Evolutionary conservation across 2,797 vertebrate genomes (phyloP), one percentile per base, ranked within the genome.

Genomic region (Sarcoramphus papa): DNA sequence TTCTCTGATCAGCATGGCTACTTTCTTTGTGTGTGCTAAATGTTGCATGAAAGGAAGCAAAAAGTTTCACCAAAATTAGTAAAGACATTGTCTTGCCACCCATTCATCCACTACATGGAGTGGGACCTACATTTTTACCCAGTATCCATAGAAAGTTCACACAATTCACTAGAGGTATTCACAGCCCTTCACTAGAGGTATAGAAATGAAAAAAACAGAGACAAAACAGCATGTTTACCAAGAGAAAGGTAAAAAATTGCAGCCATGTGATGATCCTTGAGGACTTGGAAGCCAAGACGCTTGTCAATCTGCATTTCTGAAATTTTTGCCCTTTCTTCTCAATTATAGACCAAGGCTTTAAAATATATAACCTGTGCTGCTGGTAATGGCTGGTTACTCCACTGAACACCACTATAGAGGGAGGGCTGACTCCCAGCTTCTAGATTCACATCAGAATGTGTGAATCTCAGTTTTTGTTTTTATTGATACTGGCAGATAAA

Each of bases 401-500:
- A 2, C 51, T 12, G 80, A 92, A 50, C 74, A 27, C 15, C 11
- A 3, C 3, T 3, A 6, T 7, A 7, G 37, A 43, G 85, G 72
- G 50, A 54, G 54, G 50, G 75, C 64, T 41, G 50, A 14, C 10
- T 73, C 69, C 92, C 90, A 24, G 73, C 82, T 43, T 30, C 87
- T 23, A 3, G 63, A 6, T 43, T 43, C 82, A 1, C 2, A 6
- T 95, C 95, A 67, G 47, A 37, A 70, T 16, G 33, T 14, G 81
- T 89, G 84, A 95, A 27, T 70, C 86, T 92, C 91, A 79, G 78
- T 6, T 56, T 69, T 5, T 69, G 78, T 11, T 86, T 79, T 81
- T 83, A 95, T 78, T 86, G 85, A 33, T 5, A 12, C 65, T 94
- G 93, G 79, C 88, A 96, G 94, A 92, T 56, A 92, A 93, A 96